Percentiles rank a stretch among this genome's conserved stretches.
Evolutionary conservation across 2,888 invertebrate species (phyloP).

Genomic region (Cerceris ruficornis): DNA sequence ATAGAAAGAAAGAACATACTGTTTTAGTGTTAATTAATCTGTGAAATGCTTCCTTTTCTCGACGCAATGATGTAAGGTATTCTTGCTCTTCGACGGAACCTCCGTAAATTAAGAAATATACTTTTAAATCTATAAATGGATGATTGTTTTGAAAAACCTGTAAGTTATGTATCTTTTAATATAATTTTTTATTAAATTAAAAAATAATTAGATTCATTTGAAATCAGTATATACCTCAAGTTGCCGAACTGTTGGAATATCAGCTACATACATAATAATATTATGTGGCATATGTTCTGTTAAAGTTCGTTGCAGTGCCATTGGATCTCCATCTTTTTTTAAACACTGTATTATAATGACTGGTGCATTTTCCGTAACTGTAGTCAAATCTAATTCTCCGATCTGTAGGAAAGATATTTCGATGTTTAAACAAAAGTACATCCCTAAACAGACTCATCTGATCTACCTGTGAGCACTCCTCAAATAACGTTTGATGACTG

Average conservation of each 20-base stretch:
- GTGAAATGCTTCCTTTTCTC: slow-evolving; percentile 98
- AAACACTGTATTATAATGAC: slow-evolving; percentile 90
- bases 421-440: slow-evolving; percentile 25
- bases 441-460: not conserved
- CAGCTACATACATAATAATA: slow-evolving; percentile 94
- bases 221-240: slow-evolving; percentile 86
- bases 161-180: slow-evolving; percentile 4
- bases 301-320: slow-evolving; percentile 88
- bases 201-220: not conserved
- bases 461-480: slow-evolving; percentile 76
- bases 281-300: slow-evolving; percentile 89
- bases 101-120: slow-evolving; percentile 95
- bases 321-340: slow-evolving; percentile 88
- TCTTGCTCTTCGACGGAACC: slow-evolving; percentile 98
- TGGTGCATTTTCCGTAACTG: slow-evolving; percentile 85
- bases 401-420: slow-evolving; percentile 79
- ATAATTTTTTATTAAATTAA: slow-evolving; percentile 1
- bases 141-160: slow-evolving; percentile 86
- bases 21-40: slow-evolving; percentile 95
- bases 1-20: slow-evolving; percentile 83
- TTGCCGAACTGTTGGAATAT: slow-evolving; percentile 93
- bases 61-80: slow-evolving; percentile 93
- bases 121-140: slow-evolving; percentile 84
- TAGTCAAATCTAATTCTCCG: slow-evolving; percentile 87
- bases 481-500: slow-evolving; percentile 64